Conservation (phyloP, 2,113 vertebrate species). For the Perca fluviatilis region DNA sequence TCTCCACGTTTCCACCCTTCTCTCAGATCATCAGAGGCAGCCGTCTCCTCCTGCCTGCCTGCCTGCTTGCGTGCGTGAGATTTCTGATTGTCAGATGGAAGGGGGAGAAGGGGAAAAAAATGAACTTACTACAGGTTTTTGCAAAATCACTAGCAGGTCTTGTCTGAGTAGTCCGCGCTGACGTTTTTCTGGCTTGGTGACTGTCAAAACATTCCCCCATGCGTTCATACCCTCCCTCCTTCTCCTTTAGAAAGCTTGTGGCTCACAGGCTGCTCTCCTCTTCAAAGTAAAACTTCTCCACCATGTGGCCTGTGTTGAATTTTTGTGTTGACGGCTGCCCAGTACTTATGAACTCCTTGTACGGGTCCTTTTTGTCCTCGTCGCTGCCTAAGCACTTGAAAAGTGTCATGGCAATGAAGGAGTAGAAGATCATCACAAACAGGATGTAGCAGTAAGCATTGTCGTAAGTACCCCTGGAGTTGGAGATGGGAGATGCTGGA, state of each 20-base stretch:
- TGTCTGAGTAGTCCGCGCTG: conserved; percentile 64
- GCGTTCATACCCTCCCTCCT: conserved; percentile 46
- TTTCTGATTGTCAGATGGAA: conserved; percentile 79
- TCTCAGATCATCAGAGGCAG: conserved; percentile 79
- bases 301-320: conserved; percentile 82
- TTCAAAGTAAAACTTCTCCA: conserved; percentile 90
- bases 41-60: conserved; percentile 58
- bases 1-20: conserved; percentile 78
- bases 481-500: conserved; percentile 2
- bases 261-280: conserved; percentile 89
- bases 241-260: conserved; percentile 40
- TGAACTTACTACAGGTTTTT: conserved; percentile 66
- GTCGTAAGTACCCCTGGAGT: conserved; percentile 86
- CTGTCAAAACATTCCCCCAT: conserved; percentile 79
- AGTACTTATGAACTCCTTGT: conserved; percentile 86
- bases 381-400: conserved; percentile 88
- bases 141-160: conserved; percentile 81
- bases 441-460: conserved; percentile 92
- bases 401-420: conserved; percentile 90
- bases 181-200: conserved; percentile 78
- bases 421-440: conserved; percentile 94
- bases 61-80: conserved; percentile 55
- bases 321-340: conserved; percentile 76
- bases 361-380: conserved; percentile 88
- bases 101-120: conserved; percentile 34